These are phyloP conservation scores for Solenodon paradoxus DNA, from an alignment of 2,113 vertebrate genomes.

Conservation along the genomic window DNA sequence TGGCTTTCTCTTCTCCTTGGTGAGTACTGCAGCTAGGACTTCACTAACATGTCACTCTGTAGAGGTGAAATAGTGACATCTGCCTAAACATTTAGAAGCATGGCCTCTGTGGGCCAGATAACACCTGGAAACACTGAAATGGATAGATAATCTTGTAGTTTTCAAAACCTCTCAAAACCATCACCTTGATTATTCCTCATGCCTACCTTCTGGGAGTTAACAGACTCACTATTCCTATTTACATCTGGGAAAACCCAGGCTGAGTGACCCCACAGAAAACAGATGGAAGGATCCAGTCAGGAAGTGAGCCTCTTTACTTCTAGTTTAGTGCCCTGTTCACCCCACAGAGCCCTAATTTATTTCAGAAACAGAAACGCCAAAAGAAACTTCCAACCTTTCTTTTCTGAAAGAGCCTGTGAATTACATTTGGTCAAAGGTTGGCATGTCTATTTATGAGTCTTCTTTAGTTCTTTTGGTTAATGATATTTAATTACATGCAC, in stretches of 20 bases:
- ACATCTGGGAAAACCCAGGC: not conserved
- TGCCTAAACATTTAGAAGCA: not conserved
- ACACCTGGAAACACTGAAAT: not conserved
- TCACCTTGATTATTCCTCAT: not conserved
- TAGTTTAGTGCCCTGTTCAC: not conserved
- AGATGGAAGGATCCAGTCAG: not conserved
- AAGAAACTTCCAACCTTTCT: not conserved
- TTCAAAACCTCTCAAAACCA: not conserved
- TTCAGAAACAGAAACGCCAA: not conserved
- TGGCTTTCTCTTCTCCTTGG: not conserved
- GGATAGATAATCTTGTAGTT: not conserved
- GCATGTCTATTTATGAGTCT: slow-evolving; percentile 29
- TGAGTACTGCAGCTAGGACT: not conserved
- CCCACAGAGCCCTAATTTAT: not conserved
- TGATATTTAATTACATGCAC: slow-evolving; percentile 47
- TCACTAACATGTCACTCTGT: not conserved
- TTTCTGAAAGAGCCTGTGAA: not conserved
- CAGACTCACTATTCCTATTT: not conserved
- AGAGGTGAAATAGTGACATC: not conserved
- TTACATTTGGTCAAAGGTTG: slow-evolving; percentile 34
- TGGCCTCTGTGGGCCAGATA: not conserved
- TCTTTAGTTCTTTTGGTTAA: slow-evolving; percentile 49
- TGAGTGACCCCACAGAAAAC: not conserved
- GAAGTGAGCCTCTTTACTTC: not conserved
- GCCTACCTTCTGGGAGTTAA: not conserved